Evolutionary conservation across 2,797 vertebrate genomes (phyloP).

Genomic region (Perdix hodgsoniae): DNA sequence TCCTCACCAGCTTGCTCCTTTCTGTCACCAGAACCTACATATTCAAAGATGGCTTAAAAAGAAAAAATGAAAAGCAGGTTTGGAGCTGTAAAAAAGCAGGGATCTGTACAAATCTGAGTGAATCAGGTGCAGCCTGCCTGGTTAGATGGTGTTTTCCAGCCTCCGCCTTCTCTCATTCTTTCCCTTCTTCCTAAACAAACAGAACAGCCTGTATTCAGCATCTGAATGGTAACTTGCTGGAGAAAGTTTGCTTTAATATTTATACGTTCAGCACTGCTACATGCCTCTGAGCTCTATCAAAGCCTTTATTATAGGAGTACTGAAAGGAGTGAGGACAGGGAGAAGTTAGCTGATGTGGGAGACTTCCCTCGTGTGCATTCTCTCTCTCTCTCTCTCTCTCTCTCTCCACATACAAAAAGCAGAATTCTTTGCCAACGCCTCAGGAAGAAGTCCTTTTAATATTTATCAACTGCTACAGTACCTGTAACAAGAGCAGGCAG

Average conservation of each 20-base stretch:
- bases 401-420: neutral
- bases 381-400: conserved; percentile 10
- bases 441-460: conserved; percentile 71
- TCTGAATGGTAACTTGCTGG: conserved; percentile 72
- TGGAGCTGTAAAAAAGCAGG: neutral
- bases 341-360: conserved; percentile 42
- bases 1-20: neutral
- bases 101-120: conserved; percentile 40
- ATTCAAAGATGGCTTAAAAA: neutral
- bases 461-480: conserved; percentile 65
- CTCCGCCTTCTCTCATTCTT: neutral
- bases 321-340: conserved; percentile 44
- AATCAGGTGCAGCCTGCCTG: conserved; percentile 31
- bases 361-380: neutral
- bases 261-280: conserved; percentile 69
- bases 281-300: conserved; percentile 66
- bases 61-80: conserved; percentile 4
- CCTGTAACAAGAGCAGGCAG: conserved; percentile 40
- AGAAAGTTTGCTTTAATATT: conserved; percentile 79
- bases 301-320: conserved; percentile 61
- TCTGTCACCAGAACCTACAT: neutral
- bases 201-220: conserved; percentile 72
- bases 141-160: neutral
- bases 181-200: conserved; percentile 59
- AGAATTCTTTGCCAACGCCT: conserved; percentile 50